Conservation (phyloP, 2,888 invertebrate genomes). For the Polylopha cassiicola region DNA sequence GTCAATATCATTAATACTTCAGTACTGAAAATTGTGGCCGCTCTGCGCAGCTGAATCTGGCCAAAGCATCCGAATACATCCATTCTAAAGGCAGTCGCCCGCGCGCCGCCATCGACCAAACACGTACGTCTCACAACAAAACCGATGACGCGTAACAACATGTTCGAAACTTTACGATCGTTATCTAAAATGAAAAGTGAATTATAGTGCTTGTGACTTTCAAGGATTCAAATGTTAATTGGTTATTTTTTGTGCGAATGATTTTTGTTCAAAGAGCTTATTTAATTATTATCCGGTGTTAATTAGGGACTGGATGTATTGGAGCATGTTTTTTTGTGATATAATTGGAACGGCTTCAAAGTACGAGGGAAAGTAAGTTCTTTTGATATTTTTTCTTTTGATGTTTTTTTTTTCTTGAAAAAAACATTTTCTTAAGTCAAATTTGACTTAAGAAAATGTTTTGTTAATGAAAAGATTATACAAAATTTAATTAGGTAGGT, state of each 20-base stretch:
- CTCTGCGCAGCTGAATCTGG: constrained; percentile 45
- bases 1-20: constrained; percentile 14
- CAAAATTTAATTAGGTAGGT: too few relatives aligned
- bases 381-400: too few relatives aligned
- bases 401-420: too few relatives aligned
- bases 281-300: constrained; percentile 14
- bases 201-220: constrained; percentile 7
- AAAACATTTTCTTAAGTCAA: too few relatives aligned
- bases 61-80: constrained; percentile 34
- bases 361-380: too few relatives aligned
- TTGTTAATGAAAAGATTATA: too few relatives aligned
- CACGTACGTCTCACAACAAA: constrained; percentile 26
- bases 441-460: too few relatives aligned
- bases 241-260: too few relatives aligned
- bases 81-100: constrained; percentile 42
- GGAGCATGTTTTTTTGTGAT: constrained; percentile 7
- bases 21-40: constrained; percentile 23
- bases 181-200: constrained; percentile 13
- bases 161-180: constrained; percentile 21
- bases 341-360: too few relatives aligned
- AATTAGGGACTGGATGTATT: constrained; percentile 14
- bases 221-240: too few relatives aligned
- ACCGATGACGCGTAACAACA: constrained; percentile 22
- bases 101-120: constrained; percentile 29
- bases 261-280: constrained; percentile 15